These are phyloP conservation scores for Misgurnus mizolepis DNA, from an alignment of 2,113 vertebrate species.

Conservation along the genomic window DNA sequence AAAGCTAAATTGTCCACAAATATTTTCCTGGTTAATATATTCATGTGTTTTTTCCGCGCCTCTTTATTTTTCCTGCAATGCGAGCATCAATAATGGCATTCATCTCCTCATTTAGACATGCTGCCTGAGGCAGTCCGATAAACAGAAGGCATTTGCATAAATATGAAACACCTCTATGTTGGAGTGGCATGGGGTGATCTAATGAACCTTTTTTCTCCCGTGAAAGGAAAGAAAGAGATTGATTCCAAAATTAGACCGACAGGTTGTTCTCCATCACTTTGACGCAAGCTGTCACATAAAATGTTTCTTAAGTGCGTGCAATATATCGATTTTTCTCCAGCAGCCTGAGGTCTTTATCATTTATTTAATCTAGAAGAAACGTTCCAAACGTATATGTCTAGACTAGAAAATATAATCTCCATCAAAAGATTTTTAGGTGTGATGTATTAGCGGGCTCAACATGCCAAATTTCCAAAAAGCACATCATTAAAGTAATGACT, in stretches of 20 bases:
- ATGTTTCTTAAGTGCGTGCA: slow-evolving; percentile 27
- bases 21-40: slow-evolving; percentile 52
- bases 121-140: slow-evolving; percentile 57
- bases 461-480: too few species aligned
- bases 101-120: slow-evolving; percentile 59
- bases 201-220: slow-evolving; percentile 49
- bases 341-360: not conserved
- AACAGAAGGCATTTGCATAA: slow-evolving; percentile 60
- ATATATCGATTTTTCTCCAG: slow-evolving; percentile 47
- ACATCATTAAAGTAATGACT: too few species aligned
- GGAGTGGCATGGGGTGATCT: slow-evolving; percentile 47
- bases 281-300: not conserved
- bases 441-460: not conserved
- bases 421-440: not conserved
- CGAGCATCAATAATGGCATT: slow-evolving; percentile 60
- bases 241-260: slow-evolving; percentile 44
- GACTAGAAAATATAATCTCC: not conserved
- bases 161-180: slow-evolving; percentile 59
- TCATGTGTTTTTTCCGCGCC: slow-evolving; percentile 43
- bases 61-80: slow-evolving; percentile 50
- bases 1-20: slow-evolving; percentile 49
- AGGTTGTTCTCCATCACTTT: slow-evolving; percentile 40
- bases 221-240: slow-evolving; percentile 39
- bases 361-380: slow-evolving; percentile 32
- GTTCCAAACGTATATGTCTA: not conserved